Evolutionary conservation across 1,140 invertebrate species (phyloP).

Genomic region (Agraylea sexmaculata): DNA sequence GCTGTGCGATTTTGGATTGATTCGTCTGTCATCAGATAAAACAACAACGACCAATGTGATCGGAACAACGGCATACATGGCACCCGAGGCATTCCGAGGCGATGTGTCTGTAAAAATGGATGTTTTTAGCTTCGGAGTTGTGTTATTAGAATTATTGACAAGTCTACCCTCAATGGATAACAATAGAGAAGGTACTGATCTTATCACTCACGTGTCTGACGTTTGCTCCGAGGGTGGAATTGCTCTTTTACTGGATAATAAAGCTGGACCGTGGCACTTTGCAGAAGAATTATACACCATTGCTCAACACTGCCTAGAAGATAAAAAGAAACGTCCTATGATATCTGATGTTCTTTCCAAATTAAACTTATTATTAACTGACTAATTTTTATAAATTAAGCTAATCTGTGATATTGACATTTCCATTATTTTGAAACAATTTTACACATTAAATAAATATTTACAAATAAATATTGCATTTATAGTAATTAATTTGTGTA

Average conservation of each 20-base stretch:
- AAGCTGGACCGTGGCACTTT: conserved; percentile 26
- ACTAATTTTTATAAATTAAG: too few relatives aligned
- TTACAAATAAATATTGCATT: too few relatives aligned
- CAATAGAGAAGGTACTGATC: conserved; percentile 37
- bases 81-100: conserved; percentile 57
- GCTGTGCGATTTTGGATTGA: conserved; percentile 65
- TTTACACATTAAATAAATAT: too few relatives aligned
- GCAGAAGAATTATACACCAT: conserved; percentile 26
- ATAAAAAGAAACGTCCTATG: conserved; percentile 30
- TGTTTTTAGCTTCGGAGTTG: conserved; percentile 66
- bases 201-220: conserved; percentile 33
- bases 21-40: conserved; percentile 41
- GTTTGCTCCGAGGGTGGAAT: conserved; percentile 26
- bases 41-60: conserved; percentile 43
- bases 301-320: conserved; percentile 27
- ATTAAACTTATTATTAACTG: too few relatives aligned
- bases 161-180: conserved; percentile 49
- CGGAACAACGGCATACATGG: conserved; percentile 65
- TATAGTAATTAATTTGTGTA: too few relatives aligned
- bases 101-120: conserved; percentile 63
- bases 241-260: conserved; percentile 22
- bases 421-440: too few relatives aligned
- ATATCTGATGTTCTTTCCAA: conserved; percentile 18
- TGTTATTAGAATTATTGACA: conserved; percentile 58
- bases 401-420: too few relatives aligned